Conservation (phyloP, 37 sponge, comb jelly and placozoan genomes). For the Theonella swinhoei region DNA sequence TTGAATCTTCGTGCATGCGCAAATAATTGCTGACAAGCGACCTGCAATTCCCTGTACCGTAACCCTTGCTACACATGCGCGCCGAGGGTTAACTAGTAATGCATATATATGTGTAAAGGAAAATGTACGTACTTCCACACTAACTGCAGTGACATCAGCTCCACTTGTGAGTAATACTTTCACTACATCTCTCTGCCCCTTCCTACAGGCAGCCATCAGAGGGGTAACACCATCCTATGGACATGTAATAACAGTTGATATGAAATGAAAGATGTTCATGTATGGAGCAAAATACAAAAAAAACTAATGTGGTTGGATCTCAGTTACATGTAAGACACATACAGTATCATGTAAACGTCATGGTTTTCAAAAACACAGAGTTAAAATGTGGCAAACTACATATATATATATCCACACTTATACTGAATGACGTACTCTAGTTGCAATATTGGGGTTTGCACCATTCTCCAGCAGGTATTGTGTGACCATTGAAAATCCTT, state of each 20-base stretch:
- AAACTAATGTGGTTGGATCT: too few relatives aligned
- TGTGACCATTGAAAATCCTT: slow-evolving; percentile 32
- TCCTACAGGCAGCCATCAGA: not conserved
- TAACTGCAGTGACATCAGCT: slow-evolving; percentile 17
- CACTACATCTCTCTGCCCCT: slow-evolving; percentile 35
- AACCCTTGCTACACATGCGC: too few relatives aligned
- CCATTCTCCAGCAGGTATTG: slow-evolving; percentile 40
- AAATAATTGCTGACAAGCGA: too few relatives aligned
- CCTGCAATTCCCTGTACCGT: too few relatives aligned
- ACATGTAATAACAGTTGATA: too few relatives aligned
- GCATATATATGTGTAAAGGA: too few relatives aligned
- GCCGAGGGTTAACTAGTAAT: too few relatives aligned
- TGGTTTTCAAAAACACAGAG: too few relatives aligned
- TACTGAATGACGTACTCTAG: not conserved
- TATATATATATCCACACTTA: not conserved
- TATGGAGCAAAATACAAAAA: too few relatives aligned
- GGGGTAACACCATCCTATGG: slow-evolving; percentile 22
- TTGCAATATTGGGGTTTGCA: not conserved
- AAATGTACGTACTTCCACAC: not conserved
- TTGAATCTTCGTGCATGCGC: not conserved
- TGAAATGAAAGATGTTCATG: too few relatives aligned
- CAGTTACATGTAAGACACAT: too few relatives aligned
- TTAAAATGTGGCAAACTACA: not conserved
- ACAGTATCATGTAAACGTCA: too few relatives aligned
- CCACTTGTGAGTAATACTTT: not conserved